Conservation (phyloP, 2,113 vertebrate genomes). For the Rana temporaria region DNA sequence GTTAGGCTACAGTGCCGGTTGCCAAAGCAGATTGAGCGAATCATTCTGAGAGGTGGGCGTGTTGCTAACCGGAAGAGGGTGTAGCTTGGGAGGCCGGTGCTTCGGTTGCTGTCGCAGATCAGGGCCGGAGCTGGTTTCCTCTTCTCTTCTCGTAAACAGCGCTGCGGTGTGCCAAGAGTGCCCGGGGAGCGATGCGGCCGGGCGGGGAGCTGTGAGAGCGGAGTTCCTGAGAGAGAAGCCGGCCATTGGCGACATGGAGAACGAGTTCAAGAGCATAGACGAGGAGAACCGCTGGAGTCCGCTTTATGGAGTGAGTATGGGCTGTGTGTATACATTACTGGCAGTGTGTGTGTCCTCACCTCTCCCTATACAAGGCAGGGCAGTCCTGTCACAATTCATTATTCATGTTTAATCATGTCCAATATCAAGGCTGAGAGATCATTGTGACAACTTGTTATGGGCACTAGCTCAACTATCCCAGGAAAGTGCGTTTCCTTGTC, state of each 20-base stretch:
- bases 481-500: no score
- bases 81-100: conserved; percentile 33
- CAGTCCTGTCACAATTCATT: background rate
- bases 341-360: background rate
- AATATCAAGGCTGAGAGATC: no score
- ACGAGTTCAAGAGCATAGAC: conserved; percentile 54
- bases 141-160: conserved; percentile 20
- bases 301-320: conserved; percentile 49
- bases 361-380: background rate
- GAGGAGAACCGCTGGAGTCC: conserved; percentile 51
- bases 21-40: background rate
- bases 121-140: conserved; percentile 4
- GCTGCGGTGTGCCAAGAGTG: background rate
- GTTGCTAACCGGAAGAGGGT: conserved; percentile 41
- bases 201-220: background rate
- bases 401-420: no score
- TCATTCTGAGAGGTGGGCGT: conserved; percentile 10
- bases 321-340: background rate
- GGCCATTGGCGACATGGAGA: conserved; percentile 37
- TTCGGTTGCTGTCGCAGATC: conserved; percentile 31
- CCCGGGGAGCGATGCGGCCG: conserved; percentile 17
- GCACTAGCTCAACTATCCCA: no score
- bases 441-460: no score
- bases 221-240: background rate
- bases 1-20: background rate